Conservation (phyloP, 37 sponge, comb jelly and placozoan species). For the Ianthella basta region DNA sequence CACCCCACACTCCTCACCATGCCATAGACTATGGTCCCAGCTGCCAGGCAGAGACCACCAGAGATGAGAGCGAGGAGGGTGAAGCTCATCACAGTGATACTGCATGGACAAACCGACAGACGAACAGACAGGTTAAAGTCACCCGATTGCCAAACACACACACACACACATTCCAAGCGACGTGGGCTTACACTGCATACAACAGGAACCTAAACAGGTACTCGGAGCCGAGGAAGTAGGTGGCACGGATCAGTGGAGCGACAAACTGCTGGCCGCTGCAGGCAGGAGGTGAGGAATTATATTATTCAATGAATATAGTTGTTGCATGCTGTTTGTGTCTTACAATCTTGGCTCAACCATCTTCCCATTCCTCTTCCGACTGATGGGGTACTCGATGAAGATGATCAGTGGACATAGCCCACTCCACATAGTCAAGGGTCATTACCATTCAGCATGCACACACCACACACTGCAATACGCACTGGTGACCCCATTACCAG, state of each 20-base stretch:
- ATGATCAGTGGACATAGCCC: constrained; percentile 54
- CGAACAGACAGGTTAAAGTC: too few species aligned
- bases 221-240: constrained; percentile 48
- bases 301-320: not conserved
- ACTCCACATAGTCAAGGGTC: constrained; percentile 22
- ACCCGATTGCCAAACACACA: too few species aligned
- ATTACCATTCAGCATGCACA: too few species aligned
- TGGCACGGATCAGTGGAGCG: constrained; percentile 61
- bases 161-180: too few species aligned
- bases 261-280: constrained; percentile 71
- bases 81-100: constrained; percentile 48
- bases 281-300: not conserved
- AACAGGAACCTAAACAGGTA: constrained; percentile 69
- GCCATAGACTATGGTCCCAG: constrained; percentile 63
- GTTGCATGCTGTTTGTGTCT: constrained; percentile 22
- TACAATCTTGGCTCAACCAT: constrained; percentile 70
- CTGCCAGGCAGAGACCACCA: constrained; percentile 66
- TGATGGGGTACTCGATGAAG: constrained; percentile 74
- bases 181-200: constrained; percentile 56
- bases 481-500: too few species aligned
- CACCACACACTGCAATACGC: too few species aligned
- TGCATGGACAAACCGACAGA: not conserved
- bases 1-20: constrained; percentile 40
- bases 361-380: constrained; percentile 46
- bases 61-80: constrained; percentile 68